phyloP scores from a whole-genome alignment of 2,888 invertebrate genomes.

The Napeogenes inachia region DNA sequence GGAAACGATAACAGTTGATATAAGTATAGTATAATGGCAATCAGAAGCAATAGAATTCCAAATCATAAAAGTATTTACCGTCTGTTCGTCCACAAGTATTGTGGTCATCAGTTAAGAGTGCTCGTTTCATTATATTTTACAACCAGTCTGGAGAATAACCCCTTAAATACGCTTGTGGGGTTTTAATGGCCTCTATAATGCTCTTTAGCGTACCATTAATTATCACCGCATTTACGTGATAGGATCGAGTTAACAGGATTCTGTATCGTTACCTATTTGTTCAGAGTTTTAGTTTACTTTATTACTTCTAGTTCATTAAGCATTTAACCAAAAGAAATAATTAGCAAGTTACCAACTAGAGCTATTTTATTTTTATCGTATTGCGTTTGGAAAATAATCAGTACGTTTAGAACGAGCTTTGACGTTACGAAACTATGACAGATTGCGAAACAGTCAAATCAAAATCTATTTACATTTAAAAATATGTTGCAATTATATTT shows the following conservation, averaged over 20 bases:
- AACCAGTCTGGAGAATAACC: constrained; percentile 43
- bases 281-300: neutral
- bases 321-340: too few species aligned
- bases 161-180: constrained; percentile 47
- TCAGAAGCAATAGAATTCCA: constrained; percentile 15
- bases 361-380: too few species aligned
- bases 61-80: neutral
- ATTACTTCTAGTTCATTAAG: neutral
- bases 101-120: constrained; percentile 32
- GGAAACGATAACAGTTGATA: neutral
- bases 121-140: constrained; percentile 55
- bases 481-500: too few species aligned
- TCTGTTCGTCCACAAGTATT: constrained; percentile 27
- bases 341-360: too few species aligned
- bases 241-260: constrained; percentile 31
- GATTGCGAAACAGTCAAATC: too few species aligned
- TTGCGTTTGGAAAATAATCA: too few species aligned
- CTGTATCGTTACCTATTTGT: constrained; percentile 19
- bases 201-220: constrained; percentile 48
- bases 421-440: too few species aligned
- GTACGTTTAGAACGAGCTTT: too few species aligned
- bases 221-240: constrained; percentile 33
- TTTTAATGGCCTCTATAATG: constrained; percentile 47
- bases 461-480: too few species aligned
- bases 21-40: neutral